These are phyloP conservation scores for Amazona vittata DNA, from an alignment of 2,113 vertebrate genomes.

Conservation along the genomic window DNA sequence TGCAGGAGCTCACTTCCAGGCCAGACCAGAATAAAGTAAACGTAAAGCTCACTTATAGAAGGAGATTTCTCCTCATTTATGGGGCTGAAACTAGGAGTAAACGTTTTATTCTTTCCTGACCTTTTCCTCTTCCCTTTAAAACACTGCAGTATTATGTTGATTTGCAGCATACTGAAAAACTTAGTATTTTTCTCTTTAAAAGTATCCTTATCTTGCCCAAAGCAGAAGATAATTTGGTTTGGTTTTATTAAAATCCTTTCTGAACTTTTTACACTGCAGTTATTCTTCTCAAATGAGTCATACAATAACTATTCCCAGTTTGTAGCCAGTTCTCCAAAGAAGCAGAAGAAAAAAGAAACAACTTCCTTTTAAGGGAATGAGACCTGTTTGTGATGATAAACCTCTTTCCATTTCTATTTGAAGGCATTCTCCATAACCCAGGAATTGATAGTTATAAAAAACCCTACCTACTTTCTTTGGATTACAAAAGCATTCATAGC, in stretches of 20 bases:
- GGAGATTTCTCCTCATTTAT: neutral
- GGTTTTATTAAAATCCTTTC: slow-evolving; percentile 62
- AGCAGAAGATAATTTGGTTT: slow-evolving; percentile 26
- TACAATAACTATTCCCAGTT: slow-evolving; percentile 82
- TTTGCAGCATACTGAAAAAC: neutral
- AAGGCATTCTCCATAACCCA: slow-evolving; percentile 68
- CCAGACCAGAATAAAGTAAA: neutral
- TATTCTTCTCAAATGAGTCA: slow-evolving; percentile 77
- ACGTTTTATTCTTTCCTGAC: neutral
- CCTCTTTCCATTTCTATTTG: slow-evolving; percentile 67
- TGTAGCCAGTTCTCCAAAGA: slow-evolving; percentile 85
- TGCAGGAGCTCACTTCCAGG: neutral
- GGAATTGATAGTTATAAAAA: slow-evolving; percentile 62
- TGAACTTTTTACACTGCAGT: slow-evolving; percentile 59
- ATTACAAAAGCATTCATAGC: slow-evolving; percentile 13
- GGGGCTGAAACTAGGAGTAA: neutral
- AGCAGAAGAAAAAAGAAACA: slow-evolving; percentile 80
- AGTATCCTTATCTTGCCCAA: neutral
- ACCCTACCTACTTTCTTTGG: slow-evolving; percentile 50
- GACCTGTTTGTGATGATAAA: slow-evolving; percentile 79
- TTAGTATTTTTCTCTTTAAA: slow-evolving; percentile 19
- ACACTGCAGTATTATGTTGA: neutral
- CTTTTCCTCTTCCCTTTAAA: neutral
- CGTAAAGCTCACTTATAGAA: neutral
- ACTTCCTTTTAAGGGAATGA: slow-evolving; percentile 90